Percentiles rank a stretch among this genome's conserved stretches.
Conservation (phyloP, 1,140 invertebrate species). For the Carcinoscorpius rotundicauda region DNA sequence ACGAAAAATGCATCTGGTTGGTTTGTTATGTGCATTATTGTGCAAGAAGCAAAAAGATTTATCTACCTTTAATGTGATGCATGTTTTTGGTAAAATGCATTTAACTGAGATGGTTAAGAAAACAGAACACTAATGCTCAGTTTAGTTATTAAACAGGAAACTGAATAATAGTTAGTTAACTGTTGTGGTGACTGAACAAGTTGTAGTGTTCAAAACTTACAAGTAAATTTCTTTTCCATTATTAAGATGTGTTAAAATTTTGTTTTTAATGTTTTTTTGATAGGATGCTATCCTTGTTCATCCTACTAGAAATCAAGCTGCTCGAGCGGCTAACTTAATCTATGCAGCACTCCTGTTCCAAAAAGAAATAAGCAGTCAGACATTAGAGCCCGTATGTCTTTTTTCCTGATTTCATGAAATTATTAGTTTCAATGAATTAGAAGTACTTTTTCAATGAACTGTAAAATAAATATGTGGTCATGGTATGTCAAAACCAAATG, state of each 20-base stretch:
- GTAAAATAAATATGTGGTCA: no score
- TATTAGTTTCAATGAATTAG: constrained; percentile 12
- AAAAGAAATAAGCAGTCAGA: constrained; percentile 78
- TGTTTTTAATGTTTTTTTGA: constrained; percentile 5
- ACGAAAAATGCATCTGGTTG: not conserved
- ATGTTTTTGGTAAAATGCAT: not conserved
- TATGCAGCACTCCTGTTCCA: constrained; percentile 73
- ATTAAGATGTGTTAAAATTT: constrained; percentile 2
- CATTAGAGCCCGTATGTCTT: constrained; percentile 71
- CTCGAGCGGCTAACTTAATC: constrained; percentile 79
- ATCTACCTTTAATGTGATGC: not conserved
- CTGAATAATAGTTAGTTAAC: not conserved
- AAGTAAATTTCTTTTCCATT: no score
- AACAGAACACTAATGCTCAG: no score
- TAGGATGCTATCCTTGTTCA: constrained; percentile 74
- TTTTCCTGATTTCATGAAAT: constrained; percentile 10
- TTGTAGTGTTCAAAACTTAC: no score
- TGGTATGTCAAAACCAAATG: no score
- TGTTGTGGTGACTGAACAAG: not conserved
- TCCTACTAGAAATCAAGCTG: constrained; percentile 67
- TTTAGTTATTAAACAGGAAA: no score
- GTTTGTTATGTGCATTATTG: not conserved
- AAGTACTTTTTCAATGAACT: no score
- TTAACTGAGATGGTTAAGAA: no score
- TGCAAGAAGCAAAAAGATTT: not conserved